Base-by-base conservation (phyloP, 2,113 vertebrate species). In the Sisor rabdophorus region DNA sequence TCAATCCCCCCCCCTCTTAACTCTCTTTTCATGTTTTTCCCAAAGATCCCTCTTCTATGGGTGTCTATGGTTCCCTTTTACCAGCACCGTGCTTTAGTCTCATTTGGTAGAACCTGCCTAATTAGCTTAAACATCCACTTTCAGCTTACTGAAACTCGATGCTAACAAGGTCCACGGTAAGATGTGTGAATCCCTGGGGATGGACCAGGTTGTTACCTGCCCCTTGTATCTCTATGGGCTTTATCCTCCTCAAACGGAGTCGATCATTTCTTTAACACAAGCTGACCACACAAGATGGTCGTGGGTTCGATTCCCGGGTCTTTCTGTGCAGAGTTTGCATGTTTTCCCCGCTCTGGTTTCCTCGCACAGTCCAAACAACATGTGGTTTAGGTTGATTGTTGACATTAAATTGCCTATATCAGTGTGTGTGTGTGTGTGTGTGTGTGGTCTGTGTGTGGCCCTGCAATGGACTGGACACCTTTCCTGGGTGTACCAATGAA, bases 181-280 rank as follows among this genome's bases (percentile, higher is more conserved):
- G 17, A 40, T 53, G 75, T 77, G 78, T 32, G 71, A 13, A 22
- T 79, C 85, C 83, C 78, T 2, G 17, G 81, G 87, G 88, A 80
- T 55, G 80, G 9, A 69, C 70, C 22, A 22, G 68, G n/a, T n/a
- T n/a, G 81, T 1, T 88, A 90, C 91, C 90, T 75, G 76, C 76
- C 59, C 77, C 36, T 85, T 87, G 86, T 86, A 91, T 91, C 91
- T 89, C 87, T 89, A 90, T 83, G 87, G 85, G 81, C 79, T 79
- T 88, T 88, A 89, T 88, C 89, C 87, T 84, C 88, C 88, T 91
- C 90, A 91, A 92, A 86, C 88, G 85, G 86, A 71, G 82, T n/a
- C n/a, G n/a, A n/a, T n/a, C n/a, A n/a, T n/a, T n/a, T n/a, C n/a
- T n/a, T n/a, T n/a, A n/a, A n/a, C n/a, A n/a, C n/a, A n/a, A n/a